phyloP scores from a whole-genome alignment of 53 echinoderm and acorn worm genomes.

The Arbacia lixula region DNA sequence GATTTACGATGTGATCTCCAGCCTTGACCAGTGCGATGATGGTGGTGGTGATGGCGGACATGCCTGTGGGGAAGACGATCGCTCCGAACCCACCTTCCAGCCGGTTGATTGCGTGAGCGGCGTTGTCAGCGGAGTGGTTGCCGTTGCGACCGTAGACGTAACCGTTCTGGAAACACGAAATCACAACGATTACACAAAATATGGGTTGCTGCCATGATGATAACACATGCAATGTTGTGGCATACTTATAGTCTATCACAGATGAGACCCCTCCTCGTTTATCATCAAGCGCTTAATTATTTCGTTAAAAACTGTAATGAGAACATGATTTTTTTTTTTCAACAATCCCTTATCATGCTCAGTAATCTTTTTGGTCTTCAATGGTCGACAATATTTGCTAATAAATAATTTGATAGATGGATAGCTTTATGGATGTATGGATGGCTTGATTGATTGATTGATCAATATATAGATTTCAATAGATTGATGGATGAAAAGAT shows the following conservation, averaged over 20 bases:
- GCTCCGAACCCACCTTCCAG: constrained; percentile 88
- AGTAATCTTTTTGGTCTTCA: too few relatives aligned
- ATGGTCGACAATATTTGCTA: too few relatives aligned
- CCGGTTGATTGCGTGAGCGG: constrained; percentile 83
- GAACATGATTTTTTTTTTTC: not conserved
- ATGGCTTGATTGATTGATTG: too few relatives aligned
- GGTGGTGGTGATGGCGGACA: constrained; percentile 88
- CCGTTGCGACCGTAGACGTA: constrained; percentile 85
- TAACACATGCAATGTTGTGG: not conserved
- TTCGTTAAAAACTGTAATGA: not conserved
- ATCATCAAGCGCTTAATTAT: not conserved
- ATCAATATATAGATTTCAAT: too few relatives aligned
- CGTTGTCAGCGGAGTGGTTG: constrained; percentile 81
- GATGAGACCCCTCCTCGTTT: not conserved
- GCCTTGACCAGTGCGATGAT: constrained; percentile 73
- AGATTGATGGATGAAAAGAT: too few relatives aligned
- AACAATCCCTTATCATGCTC: not conserved
- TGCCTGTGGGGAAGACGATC: constrained; percentile 76
- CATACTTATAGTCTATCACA: too few relatives aligned
- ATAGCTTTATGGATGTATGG: too few relatives aligned
- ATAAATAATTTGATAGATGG: too few relatives aligned
- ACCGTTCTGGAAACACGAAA: constrained; percentile 56
- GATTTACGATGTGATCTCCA: constrained; percentile 93
- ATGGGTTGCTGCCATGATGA: too few relatives aligned
- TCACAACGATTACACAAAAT: too few relatives aligned